These are phyloP conservation scores for Sepiola atlantica DNA, from an alignment of 2,888 invertebrate species.

Conservation along the genomic window DNA sequence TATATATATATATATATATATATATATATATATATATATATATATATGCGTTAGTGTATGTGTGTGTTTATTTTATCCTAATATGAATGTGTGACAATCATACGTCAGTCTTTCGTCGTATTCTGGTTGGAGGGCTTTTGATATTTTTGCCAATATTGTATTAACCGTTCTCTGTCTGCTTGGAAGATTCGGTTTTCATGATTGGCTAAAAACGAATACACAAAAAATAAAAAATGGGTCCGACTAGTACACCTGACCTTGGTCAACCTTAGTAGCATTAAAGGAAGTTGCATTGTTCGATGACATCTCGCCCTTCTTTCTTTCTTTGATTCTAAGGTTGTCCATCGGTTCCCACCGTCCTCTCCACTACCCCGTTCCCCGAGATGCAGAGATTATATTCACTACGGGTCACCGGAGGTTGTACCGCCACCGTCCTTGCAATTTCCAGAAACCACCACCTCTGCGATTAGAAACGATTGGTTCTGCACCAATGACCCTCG, in stretches of 20 bases:
- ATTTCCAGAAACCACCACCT: not conserved
- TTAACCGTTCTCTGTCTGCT: not conserved
- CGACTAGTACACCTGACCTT: not conserved
- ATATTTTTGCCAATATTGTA: not conserved
- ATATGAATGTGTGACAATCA: not conserved
- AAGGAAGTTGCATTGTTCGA: not conserved
- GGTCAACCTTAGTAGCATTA: too few species aligned
- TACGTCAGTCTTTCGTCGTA: not conserved
- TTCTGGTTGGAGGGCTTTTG: not conserved
- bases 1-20: not conserved
- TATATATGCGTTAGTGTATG: not conserved
- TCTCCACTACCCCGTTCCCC: not conserved
- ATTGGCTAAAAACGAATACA: not conserved
- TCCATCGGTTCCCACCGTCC: not conserved
- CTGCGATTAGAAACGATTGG: slow-evolving; percentile 12
- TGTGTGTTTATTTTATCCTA: not conserved
- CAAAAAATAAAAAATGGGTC: not conserved
- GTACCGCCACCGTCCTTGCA: not conserved
- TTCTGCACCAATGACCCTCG: not conserved
- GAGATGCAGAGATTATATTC: not conserved
- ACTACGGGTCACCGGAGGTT: not conserved
- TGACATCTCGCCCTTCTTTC: not conserved
- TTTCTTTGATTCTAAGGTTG: not conserved
- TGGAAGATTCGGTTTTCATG: not conserved
- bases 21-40: not conserved